Base-by-base conservation (phyloP, 2,888 invertebrate genomes). In the Hylaea fasciaria region DNA sequence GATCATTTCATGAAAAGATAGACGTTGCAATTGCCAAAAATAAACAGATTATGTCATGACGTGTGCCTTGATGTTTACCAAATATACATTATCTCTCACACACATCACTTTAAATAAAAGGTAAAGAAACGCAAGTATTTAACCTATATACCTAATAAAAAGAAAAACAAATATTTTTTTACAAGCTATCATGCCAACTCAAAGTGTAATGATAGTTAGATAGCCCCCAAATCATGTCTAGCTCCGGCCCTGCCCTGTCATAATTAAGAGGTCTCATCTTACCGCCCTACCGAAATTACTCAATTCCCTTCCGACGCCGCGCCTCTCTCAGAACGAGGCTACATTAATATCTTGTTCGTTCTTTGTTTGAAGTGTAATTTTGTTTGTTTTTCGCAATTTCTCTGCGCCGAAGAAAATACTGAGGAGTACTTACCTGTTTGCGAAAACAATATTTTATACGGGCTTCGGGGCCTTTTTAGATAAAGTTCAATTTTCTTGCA, bases 221-320 rank as follows among this genome's bases (percentile, higher is more conserved):
- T 32, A 45, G 14, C 49, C n/a, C 48, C 49, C 40, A 39, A 49
- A 51, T 22, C 9, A 16, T 10, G 13, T 41, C 58, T 46, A 52
- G 41, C 57, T 62, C 28, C 65, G 59, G 64, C 63, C 22, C 55
- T 68, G 50, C 68, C 72, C 69, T 71, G 72, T 72, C 70, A 78
- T 78, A 78, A 78, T 78, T 76, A 77, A 78, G 76, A 69, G 70
- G 69, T 64, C 62, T 72, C 76, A 69, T 76, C 74, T 69, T 65
- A 64, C 53, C 66, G 66, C 67, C 65, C 63, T 48, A 37, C 62
- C 50, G 50, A 68, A 73, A 74, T 76, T 71, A 73, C 72, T 74
- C 71, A 72, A 73, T 73, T 69, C 69, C 44, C 67, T 58, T 48
- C 52, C 51, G 28, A 55, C 55, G 41, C 51, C 39, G n/a, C 41